Evolutionary conservation across 1,140 invertebrate species (phyloP).

Genomic region (Oncopeltus fasciatus): DNA sequence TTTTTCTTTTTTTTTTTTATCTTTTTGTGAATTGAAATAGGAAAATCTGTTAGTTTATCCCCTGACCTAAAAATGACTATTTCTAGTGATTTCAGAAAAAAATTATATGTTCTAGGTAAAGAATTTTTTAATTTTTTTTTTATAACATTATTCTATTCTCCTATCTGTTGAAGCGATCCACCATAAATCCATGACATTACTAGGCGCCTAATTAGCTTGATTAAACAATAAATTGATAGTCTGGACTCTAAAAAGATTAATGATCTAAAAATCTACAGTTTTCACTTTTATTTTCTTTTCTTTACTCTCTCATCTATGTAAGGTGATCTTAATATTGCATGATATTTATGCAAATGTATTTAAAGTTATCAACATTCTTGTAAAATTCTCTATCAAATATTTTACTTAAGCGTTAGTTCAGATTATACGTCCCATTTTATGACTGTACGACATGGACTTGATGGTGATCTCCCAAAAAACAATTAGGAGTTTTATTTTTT

Average conservation of each 20-base stretch:
- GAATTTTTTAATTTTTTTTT: constrained; percentile 11
- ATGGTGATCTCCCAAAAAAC: constrained; percentile 14
- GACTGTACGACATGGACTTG: constrained; percentile 9
- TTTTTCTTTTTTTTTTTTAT: constrained; percentile 12
- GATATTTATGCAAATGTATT: constrained; percentile 2
- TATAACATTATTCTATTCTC: constrained; percentile 16
- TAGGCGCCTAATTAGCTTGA: constrained; percentile 7
- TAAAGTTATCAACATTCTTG: background rate
- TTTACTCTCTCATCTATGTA: background rate
- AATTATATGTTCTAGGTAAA: constrained; percentile 14
- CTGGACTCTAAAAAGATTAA: background rate
- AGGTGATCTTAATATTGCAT: background rate
- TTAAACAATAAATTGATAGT: background rate
- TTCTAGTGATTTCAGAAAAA: constrained; percentile 20
- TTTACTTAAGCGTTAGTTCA: too few species aligned
- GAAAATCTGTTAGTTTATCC: constrained; percentile 1
- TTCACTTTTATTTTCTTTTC: background rate
- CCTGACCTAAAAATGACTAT: constrained; percentile 15
- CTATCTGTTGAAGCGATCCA: constrained; percentile 17
- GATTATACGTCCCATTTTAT: background rate
- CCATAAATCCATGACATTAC: constrained; percentile 17
- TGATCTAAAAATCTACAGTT: constrained; percentile 1
- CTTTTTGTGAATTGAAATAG: constrained; percentile 14
- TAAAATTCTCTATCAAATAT: too few species aligned
- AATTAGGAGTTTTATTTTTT: constrained; percentile 14